Conservation (phyloP, 2,113 vertebrate genomes). For the pig (Sus scrofa) region T2T-Sscrofa CM000823.6:15662501-15663000, state of each 20-base stretch:
- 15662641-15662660: not conserved
- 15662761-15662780: not conserved
- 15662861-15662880: not conserved
- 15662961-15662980: slow-evolving; percentile 18
- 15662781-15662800: not conserved
- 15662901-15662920: not conserved
- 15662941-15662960: not conserved
- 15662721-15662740: not conserved
- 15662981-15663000: slow-evolving; percentile 19
- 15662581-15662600: slow-evolving; percentile 10
- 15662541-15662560: too few relatives aligned
- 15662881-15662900: slow-evolving; percentile 8
- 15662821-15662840: not conserved
- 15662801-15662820: slow-evolving; percentile 14
- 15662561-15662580: not conserved
- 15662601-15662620: not conserved
- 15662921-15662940: not conserved
- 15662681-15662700: not conserved
- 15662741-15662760: not conserved
- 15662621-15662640: slow-evolving; percentile 13
- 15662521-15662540: too few relatives aligned
- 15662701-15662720: not conserved
- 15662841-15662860: not conserved
- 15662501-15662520: too few relatives aligned
- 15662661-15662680: slow-evolving; percentile 16